Evolutionary conservation across 2,797 vertebrate species (phyloP).

Genomic region (Lepilemur ruficaudatus): DNA sequence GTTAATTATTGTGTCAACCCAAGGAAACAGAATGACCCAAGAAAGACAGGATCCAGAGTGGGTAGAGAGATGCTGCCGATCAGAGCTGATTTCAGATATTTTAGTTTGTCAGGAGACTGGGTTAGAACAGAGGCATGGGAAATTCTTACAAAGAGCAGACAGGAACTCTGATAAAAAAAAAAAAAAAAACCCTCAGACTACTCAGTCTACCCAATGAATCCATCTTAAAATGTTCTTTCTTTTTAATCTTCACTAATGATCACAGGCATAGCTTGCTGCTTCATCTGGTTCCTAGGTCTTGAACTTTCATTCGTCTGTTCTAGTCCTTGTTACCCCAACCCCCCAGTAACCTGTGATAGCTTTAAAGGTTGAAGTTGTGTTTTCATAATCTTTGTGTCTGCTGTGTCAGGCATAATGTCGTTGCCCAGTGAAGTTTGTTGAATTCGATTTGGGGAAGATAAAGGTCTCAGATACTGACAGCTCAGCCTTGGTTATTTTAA

Average conservation of each 20-base stretch:
- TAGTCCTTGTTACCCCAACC: not conserved
- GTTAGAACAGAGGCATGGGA: not conserved
- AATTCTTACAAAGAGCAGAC: not conserved
- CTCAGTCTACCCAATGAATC: not conserved
- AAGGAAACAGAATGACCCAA: not conserved
- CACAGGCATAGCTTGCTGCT: not conserved
- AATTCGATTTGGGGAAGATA: not conserved
- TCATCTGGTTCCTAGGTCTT: not conserved
- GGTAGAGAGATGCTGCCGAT: not conserved
- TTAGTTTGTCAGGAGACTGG: not conserved
- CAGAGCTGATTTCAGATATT: not conserved
- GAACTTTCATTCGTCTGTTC: not conserved
- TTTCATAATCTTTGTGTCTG: not conserved
- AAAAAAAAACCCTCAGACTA: not conserved
- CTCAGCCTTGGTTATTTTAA: not conserved
- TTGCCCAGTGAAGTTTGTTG: not conserved
- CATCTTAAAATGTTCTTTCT: not conserved
- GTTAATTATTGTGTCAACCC: not conserved
- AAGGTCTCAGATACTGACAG: not conserved
- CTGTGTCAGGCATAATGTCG: too few species aligned
- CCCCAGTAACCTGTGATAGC: not conserved
- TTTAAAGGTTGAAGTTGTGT: not conserved
- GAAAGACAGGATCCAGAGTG: not conserved
- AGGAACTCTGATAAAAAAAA: not conserved
- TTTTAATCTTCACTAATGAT: not conserved